A percentile compares a stretch with the other conserved stretches of the same genome.
Conservation (phyloP, 2,888 invertebrate genomes). For the Brachypalpus laphriformis region DNA sequence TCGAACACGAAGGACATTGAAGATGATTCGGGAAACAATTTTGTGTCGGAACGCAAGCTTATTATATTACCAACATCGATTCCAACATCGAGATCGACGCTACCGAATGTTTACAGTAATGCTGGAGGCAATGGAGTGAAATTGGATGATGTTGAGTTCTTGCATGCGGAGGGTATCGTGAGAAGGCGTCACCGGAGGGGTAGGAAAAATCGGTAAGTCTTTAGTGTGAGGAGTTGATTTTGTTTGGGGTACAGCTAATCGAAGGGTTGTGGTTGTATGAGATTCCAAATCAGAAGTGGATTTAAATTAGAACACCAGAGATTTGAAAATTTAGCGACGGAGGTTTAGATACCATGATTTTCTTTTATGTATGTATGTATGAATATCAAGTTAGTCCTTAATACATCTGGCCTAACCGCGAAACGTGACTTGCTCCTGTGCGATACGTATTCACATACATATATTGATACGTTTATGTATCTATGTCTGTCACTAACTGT, state of each 20-base stretch:
- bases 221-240: neutral
- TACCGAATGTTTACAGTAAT: conserved; percentile 82
- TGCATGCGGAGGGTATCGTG: conserved; percentile 80
- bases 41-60: conserved; percentile 80
- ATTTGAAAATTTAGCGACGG: too few species aligned
- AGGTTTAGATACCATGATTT: too few species aligned
- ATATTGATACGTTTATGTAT: too few species aligned
- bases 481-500: too few species aligned
- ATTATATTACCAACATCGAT: conserved; percentile 81
- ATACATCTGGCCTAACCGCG: too few species aligned
- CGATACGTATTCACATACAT: too few species aligned
- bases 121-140: conserved; percentile 82
- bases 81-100: conserved; percentile 81
- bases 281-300: neutral
- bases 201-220: conserved; percentile 80
- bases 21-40: conserved; percentile 82
- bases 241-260: neutral
- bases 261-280: neutral
- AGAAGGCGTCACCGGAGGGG: conserved; percentile 80
- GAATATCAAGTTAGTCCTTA: too few species aligned
- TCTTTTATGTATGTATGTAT: too few species aligned
- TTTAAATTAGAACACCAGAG: neutral
- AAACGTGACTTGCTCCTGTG: too few species aligned
- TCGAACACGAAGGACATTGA: conserved; percentile 83
- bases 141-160: conserved; percentile 81